These are phyloP conservation scores for Spodoptera litura DNA, from an alignment of 1,140 invertebrate genomes.

Conservation along the genomic window DNA sequence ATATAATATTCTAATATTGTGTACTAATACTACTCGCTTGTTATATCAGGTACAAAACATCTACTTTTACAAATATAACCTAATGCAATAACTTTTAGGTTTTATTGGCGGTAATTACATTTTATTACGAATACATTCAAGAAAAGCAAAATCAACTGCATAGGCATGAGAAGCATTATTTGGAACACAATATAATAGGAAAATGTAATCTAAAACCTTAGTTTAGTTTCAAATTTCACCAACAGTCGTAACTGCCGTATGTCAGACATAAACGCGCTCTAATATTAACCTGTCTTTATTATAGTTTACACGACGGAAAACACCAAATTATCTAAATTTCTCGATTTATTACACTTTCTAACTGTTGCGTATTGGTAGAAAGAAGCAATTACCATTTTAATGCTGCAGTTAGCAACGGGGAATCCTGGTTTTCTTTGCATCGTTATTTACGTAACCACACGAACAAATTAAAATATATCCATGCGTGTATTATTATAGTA, in stretches of 20 bases:
- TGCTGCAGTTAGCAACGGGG: conserved; percentile 76
- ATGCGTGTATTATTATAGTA: not conserved
- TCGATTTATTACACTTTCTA: not conserved
- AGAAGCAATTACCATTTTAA: conserved; percentile 76
- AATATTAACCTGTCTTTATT: not conserved
- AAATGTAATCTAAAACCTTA: not conserved
- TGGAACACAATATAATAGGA: too few relatives aligned
- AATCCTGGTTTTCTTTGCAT: conserved; percentile 82
- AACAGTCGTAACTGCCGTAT: not conserved
- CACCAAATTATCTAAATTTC: not conserved
- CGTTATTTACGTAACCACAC: conserved; percentile 30
- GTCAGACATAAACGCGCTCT: not conserved
- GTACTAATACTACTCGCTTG: too few relatives aligned
- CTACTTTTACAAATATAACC: too few relatives aligned
- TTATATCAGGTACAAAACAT: not conserved
- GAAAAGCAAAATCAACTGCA: too few relatives aligned
- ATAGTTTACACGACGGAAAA: not conserved
- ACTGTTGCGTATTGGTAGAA: not conserved
- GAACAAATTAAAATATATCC: not conserved
- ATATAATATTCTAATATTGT: too few relatives aligned
- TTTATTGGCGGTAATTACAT: too few relatives aligned
- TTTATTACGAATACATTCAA: too few relatives aligned
- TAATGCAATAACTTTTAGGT: too few relatives aligned
- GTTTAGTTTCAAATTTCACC: not conserved
- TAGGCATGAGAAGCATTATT: too few relatives aligned